A percentile compares a stretch with the other conserved stretches of the same genome.
These are phyloP conservation scores for Grus americana DNA, from an alignment of 2,113 vertebrate genomes.

Conservation along the genomic window DNA sequence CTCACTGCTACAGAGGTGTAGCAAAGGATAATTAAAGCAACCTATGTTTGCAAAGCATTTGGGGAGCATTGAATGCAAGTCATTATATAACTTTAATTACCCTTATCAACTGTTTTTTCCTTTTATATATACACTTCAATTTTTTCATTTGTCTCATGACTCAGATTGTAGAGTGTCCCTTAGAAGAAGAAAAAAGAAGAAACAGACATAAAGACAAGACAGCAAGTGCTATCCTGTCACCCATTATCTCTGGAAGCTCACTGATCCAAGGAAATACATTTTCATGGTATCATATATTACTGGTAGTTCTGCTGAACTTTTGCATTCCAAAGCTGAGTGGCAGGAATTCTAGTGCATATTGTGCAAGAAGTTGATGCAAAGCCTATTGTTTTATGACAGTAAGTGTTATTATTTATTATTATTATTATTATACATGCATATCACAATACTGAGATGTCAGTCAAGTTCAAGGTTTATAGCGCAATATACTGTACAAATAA, in stretches of 20 bases:
- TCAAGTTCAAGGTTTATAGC: background rate
- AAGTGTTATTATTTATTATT: background rate
- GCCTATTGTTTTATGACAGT: background rate
- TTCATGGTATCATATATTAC: background rate
- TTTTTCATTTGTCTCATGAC: background rate
- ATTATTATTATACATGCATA: background rate
- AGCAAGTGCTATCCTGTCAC: background rate
- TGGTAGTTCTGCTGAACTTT: background rate
- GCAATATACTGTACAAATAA: background rate
- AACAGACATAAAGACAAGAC: background rate
- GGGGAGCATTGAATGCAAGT: background rate
- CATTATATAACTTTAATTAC: background rate
- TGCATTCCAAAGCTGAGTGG: background rate
- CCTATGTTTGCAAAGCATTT: background rate
- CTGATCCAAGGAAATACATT: background rate
- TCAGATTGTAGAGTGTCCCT: background rate
- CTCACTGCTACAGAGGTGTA: background rate
- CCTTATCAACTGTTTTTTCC: background rate
- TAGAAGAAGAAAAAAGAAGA: background rate
- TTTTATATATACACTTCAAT: background rate
- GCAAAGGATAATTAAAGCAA: background rate
- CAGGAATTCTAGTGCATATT: background rate
- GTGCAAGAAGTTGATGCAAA: background rate
- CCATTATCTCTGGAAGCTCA: background rate
- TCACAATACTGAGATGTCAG: background rate